Evolutionary conservation across 2,113 vertebrate genomes (phyloP), one percentile per base, ranked within the genome.

Genomic region (Dasyornis broadbenti): DNA sequence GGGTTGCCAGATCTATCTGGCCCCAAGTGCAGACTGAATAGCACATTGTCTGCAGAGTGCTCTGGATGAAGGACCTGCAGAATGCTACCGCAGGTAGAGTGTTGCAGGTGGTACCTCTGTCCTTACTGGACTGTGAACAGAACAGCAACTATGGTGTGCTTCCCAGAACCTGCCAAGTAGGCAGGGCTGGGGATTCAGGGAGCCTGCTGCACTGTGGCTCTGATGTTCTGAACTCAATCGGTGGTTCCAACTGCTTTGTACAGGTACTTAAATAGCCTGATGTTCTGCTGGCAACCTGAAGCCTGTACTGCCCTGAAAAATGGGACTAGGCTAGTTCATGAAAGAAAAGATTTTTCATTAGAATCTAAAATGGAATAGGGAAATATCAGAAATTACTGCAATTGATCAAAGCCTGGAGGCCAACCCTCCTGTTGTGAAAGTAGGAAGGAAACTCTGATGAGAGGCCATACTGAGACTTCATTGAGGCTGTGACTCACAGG

Each of bases 1-100:
- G 59, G 3, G 57, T 80, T 88, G 92, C 88, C 95, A 97, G 71
- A 94, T 94, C 63, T 86, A 45, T 66, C 79, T 97, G 79, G 79
- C 52, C 68, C 37, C 53, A 59, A 77, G 63, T 59, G 23, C 68
- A 81, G 88, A 39, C 68, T 45, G 70, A 79, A 76, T 11, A 85
- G 85, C 50, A 10, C 31, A 13, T 42, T 79, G 78, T 79, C 75
- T 93, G 70, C 70, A 45, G 73, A 40, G 49, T 15, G 17, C 50
- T 76, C 42, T 0, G 40, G 53, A 57, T 40, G 14, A 16, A 56
- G 60, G 88, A 37, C 57, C 47, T 56, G 30, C n/a, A n/a, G 65
- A 75, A 53, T 28, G 40, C 17, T 37, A 26, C 49, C 76, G 84
- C 35, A 56, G 56, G 60, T 39, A 54, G 27, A 81, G 56, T 26